Percentiles rank a stretch among this genome's conserved stretches.
These are phyloP conservation scores for Carduelis carduelis DNA, from an alignment of 2,797 vertebrate genomes.

Conservation along the genomic window DNA sequence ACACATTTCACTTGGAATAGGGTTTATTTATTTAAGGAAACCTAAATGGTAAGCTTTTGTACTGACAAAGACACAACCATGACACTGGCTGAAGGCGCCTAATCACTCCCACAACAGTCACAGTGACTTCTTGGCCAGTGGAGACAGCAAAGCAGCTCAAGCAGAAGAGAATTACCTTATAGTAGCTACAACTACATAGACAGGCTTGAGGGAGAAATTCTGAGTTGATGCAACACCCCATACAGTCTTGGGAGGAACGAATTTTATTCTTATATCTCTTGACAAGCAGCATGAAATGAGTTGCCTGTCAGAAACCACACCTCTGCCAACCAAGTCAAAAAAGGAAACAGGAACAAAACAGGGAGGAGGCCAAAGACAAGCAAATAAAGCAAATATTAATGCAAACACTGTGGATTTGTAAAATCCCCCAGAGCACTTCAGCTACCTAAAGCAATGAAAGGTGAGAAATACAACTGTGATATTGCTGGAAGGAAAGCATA, in stretches of 20 bases:
- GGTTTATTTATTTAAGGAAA: background rate
- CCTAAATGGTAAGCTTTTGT: background rate
- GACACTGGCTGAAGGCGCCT: rapidly evolving
- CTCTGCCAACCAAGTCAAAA: background rate
- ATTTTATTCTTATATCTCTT: background rate
- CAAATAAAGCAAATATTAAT: background rate
- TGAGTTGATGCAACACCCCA: background rate
- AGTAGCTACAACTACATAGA: background rate
- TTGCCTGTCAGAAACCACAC: background rate
- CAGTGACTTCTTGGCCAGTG: background rate
- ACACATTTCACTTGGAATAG: background rate
- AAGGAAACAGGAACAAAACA: background rate
- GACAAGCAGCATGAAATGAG: background rate
- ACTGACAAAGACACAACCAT: background rate
- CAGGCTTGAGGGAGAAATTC: background rate
- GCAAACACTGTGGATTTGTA: background rate
- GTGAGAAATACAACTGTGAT: background rate
- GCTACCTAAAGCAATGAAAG: background rate
- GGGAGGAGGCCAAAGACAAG: background rate
- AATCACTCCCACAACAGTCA: background rate
- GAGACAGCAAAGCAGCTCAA: background rate
- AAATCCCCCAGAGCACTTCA: background rate
- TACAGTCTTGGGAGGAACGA: background rate
- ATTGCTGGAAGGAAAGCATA: background rate
- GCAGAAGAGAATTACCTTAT: background rate